phyloP scores from a whole-genome alignment of 1,140 invertebrate species.

The Trialeurodes vaporariorum region DNA sequence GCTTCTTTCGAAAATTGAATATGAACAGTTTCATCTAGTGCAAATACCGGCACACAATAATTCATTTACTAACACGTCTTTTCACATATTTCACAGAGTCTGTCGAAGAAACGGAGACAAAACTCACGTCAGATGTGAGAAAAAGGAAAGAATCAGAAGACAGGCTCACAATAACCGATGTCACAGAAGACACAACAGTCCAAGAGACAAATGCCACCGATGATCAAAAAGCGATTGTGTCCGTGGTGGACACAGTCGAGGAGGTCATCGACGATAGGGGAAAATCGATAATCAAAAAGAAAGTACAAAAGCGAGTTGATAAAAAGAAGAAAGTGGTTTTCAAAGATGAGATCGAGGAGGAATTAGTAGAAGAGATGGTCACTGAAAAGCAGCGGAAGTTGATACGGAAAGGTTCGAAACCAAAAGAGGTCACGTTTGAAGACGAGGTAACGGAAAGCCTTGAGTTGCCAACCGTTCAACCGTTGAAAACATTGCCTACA shows the following conservation, averaged over 20 bases:
- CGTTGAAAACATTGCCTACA: constrained; percentile 24
- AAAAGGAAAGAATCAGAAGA: constrained; percentile 20
- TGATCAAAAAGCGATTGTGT: constrained; percentile 21
- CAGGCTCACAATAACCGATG: constrained; percentile 33
- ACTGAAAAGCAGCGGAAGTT: constrained; percentile 33
- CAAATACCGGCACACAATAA: too few relatives aligned
- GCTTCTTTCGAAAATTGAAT: too few relatives aligned
- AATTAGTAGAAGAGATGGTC: constrained; percentile 34
- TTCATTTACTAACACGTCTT: not conserved
- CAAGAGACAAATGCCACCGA: constrained; percentile 11
- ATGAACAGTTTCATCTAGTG: too few relatives aligned
- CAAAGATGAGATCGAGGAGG: constrained; percentile 27
- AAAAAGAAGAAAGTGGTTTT: constrained; percentile 31
- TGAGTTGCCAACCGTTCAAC: constrained; percentile 11
- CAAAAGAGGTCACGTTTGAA: constrained; percentile 24
- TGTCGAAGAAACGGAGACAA: constrained; percentile 32
- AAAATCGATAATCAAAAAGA: constrained; percentile 14
- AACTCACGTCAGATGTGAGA: not conserved
- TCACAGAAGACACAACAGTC: constrained; percentile 24
- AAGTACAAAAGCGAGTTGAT: constrained; percentile 26
- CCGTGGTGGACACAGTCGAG: constrained; percentile 17
- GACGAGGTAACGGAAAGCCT: constrained; percentile 31
- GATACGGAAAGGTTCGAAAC: constrained; percentile 30
- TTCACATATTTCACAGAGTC: constrained; percentile 37
- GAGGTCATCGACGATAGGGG: constrained; percentile 21